Evolutionary conservation across 2,113 vertebrate species (phyloP).

Genomic region (Candoia aspera): DNA sequence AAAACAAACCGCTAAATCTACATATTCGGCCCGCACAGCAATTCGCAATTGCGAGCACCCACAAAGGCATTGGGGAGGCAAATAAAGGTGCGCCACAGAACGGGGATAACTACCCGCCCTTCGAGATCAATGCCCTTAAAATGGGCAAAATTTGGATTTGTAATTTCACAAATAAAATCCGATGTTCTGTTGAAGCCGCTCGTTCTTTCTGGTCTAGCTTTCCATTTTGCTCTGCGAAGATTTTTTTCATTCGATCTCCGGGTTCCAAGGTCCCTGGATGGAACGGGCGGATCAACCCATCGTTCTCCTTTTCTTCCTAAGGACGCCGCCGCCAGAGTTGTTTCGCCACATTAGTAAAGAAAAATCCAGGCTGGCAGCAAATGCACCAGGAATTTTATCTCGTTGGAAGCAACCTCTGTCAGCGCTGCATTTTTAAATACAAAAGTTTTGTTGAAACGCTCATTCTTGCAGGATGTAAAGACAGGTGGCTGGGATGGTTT

Average conservation of each 20-base stretch:
- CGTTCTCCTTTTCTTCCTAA: constrained; percentile 35
- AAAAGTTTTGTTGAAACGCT: constrained; percentile 5
- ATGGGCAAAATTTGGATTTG: neutral
- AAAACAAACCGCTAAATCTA: neutral
- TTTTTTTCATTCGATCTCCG: constrained; percentile 12
- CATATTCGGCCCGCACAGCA: neutral
- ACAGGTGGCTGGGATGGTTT: neutral
- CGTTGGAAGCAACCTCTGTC: neutral
- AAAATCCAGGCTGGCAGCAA: constrained; percentile 58
- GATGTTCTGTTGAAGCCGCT: neutral
- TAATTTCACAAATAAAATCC: neutral
- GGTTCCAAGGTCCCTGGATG: constrained; percentile 26
- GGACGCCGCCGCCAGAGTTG: neutral
- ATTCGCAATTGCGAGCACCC: neutral
- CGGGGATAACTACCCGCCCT: neutral
- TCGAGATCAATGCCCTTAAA: too few relatives aligned
- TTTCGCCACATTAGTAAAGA: constrained; percentile 47
- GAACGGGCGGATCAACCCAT: constrained; percentile 41
- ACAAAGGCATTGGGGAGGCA: neutral
- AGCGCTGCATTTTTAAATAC: neutral
- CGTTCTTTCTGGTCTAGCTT: constrained; percentile 21
- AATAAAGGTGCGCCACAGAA: neutral
- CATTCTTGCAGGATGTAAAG: constrained; percentile 15
- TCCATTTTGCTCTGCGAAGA: constrained; percentile 17
- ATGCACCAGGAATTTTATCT: constrained; percentile 26